phyloP scores from a whole-genome alignment of 2,888 invertebrate species.

The Petrophora chlorosata region DNA sequence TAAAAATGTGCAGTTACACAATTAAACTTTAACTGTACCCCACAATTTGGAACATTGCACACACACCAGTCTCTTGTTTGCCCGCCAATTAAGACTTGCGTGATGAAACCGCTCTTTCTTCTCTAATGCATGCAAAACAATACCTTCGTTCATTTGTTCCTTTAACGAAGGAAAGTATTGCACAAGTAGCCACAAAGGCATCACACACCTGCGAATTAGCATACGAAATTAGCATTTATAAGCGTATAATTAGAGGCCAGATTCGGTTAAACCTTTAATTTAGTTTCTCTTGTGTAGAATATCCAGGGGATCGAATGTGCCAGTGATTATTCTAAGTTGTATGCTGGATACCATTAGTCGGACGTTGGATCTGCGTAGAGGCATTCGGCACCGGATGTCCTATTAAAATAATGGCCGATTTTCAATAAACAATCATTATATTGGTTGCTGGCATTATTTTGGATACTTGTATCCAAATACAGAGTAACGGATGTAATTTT shows the following conservation, averaged over 20 bases:
- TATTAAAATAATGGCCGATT: conserved; percentile 79
- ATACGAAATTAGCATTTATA: conserved; percentile 60
- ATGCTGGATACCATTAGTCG: conserved; percentile 50
- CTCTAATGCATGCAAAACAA: conserved; percentile 43
- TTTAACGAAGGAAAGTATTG: conserved; percentile 49
- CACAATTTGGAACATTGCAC: conserved; percentile 15
- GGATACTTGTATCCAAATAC: conserved; percentile 33
- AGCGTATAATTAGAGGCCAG: conserved; percentile 57
- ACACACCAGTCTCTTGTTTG: conserved; percentile 17
- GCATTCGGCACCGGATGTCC: conserved; percentile 69
- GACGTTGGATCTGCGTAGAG: conserved; percentile 45
- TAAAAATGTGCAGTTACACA: neutral
- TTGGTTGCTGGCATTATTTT: conserved; percentile 53
- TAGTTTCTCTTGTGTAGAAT: conserved; percentile 24
- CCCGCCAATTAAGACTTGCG: conserved; percentile 33
- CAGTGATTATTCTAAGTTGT: conserved; percentile 66
- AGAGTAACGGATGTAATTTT: conserved; percentile 33
- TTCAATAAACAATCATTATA: conserved; percentile 76
- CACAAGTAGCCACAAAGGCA: conserved; percentile 42
- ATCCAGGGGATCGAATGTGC: conserved; percentile 28
- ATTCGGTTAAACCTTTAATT: conserved; percentile 38
- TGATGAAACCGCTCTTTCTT: conserved; percentile 33
- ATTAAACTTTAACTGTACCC: conserved; percentile 4
- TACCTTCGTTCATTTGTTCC: conserved; percentile 36
- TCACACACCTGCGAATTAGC: conserved; percentile 60